Evolutionary conservation across 64 coral and sea anemone genomes (phyloP), one percentile per base, ranked within the genome.

Genomic region (Anthopleura sola): DNA sequence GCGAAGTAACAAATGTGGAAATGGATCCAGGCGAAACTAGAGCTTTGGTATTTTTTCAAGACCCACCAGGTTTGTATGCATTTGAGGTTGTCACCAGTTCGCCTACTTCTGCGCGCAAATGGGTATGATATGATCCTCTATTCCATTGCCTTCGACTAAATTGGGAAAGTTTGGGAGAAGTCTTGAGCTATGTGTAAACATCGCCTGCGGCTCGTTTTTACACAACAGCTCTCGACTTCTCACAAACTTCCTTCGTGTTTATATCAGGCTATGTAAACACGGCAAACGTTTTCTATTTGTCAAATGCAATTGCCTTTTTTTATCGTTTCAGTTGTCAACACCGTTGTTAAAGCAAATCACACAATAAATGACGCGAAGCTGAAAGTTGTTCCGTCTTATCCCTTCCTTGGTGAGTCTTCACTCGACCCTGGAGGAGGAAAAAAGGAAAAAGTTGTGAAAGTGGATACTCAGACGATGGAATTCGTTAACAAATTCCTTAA

Each of bases 1-100:
- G 92, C 24, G 88, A 94, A 24, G 88, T 94, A 34, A 68, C 31
- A 18, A 78, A 55, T 12, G 85, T 90, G 24, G 85, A 94, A 37
- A 78, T 81, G 24, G 87, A 15, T 17, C 10, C 12, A 8, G 88
- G 75, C 12, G 17, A 87, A 16, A 26, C 54, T 7, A 55, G 49
- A 32, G 92, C 85, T 21, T 0, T 94, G 0, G 88, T 94, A 0
- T 51, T 58, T 11, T 94, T 94, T 60, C 40, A 87, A 13, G 88
- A 94, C 78, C 60, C 68, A 40, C 34, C 55, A 68, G 88, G 92
- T 94, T 77, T 62, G 78, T 32, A 78, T 34, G 20, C 55, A 33
- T 36, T 55, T 9, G 21, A 54, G 13, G 54, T 1, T 49, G 37
- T 54, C 8, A 20, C 0, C 20, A n/a, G 50, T 40, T 1, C 51